Evolutionary conservation across 2,797 vertebrate genomes (phyloP).

Genomic region (Fundulus diaphanus): DNA sequence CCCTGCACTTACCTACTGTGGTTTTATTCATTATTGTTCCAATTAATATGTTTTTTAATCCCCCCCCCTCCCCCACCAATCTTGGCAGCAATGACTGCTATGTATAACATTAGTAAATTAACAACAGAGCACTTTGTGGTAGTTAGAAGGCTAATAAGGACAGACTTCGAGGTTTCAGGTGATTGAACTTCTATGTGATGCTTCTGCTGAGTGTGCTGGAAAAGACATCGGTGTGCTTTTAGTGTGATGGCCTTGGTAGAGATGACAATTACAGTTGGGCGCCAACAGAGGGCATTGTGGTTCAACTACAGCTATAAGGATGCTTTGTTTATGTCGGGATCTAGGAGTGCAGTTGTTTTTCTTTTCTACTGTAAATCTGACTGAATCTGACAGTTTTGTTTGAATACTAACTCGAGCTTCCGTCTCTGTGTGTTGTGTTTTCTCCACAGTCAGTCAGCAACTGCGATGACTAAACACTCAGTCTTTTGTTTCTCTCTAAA

Average conservation of each 20-base stretch:
- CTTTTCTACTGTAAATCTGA: slow-evolving; percentile 42
- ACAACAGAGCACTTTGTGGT: slow-evolving; percentile 71
- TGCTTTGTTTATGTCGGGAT: slow-evolving; percentile 70
- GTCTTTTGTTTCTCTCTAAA: slow-evolving; percentile 58
- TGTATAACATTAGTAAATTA: slow-evolving; percentile 74
- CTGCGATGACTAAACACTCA: slow-evolving; percentile 49
- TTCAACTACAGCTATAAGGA: slow-evolving; percentile 70
- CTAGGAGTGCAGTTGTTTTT: slow-evolving; percentile 57
- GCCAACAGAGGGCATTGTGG: slow-evolving; percentile 89
- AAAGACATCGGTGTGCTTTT: slow-evolving; percentile 61
- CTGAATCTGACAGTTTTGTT: slow-evolving; percentile 64
- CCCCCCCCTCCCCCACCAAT: slow-evolving; percentile 65
- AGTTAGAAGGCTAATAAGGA: slow-evolving; percentile 79
- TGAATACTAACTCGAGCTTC: slow-evolving; percentile 62
- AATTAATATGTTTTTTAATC: slow-evolving; percentile 74
- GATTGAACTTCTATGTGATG: slow-evolving; percentile 80
- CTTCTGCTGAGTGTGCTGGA: slow-evolving; percentile 81
- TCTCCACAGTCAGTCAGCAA: slow-evolving; percentile 41
- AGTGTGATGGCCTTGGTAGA: slow-evolving; percentile 62
- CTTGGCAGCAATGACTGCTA: slow-evolving; percentile 64
- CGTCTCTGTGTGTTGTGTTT: slow-evolving; percentile 54
- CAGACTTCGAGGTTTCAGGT: slow-evolving; percentile 76
- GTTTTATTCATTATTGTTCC: slow-evolving; percentile 73
- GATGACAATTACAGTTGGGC: slow-evolving; percentile 36
- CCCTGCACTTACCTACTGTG: slow-evolving; percentile 66